phyloP scores from a whole-genome alignment of 2,888 invertebrate species.

The Drosophila meridionalis region DNA sequence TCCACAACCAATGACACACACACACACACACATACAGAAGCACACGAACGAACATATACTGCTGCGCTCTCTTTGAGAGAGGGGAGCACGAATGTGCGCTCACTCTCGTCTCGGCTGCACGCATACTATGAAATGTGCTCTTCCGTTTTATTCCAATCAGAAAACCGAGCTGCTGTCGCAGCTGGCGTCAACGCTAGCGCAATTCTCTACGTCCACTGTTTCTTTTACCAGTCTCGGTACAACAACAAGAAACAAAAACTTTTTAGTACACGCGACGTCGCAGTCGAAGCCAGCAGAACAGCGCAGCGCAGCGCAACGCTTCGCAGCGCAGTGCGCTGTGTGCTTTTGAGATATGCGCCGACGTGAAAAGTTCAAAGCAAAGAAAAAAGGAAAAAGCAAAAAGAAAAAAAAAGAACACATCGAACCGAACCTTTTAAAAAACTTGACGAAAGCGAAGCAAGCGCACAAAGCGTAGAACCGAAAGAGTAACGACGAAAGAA shows the following conservation, averaged over 20 bases:
- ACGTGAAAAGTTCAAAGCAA: slow-evolving; percentile 71
- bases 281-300: slow-evolving; percentile 29
- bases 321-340: slow-evolving; percentile 28
- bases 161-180: slow-evolving; percentile 56
- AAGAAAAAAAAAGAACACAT: slow-evolving; percentile 28
- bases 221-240: slow-evolving; percentile 56
- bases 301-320: slow-evolving; percentile 2
- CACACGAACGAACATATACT: not conserved
- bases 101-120: slow-evolving; percentile 22
- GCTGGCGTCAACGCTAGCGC: slow-evolving; percentile 27
- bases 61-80: slow-evolving; percentile 38
- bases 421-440: slow-evolving; percentile 65
- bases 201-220: slow-evolving; percentile 52
- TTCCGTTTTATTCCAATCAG: slow-evolving; percentile 71
- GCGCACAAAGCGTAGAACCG: slow-evolving; percentile 37
- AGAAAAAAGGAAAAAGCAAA: slow-evolving; percentile 21
- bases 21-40: slow-evolving; percentile 34
- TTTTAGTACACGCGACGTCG: slow-evolving; percentile 50
- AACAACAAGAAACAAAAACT: slow-evolving; percentile 59
- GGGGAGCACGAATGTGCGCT: slow-evolving; percentile 12
- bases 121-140: slow-evolving; percentile 56
- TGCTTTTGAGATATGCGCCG: slow-evolving; percentile 50
- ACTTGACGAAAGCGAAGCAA: slow-evolving; percentile 72
- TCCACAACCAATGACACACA: slow-evolving; percentile 47
- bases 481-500: slow-evolving; percentile 39